These are phyloP conservation scores for Cecidostiba fungosa DNA, from an alignment of 2,888 invertebrate genomes.

Conservation along the genomic window DNA sequence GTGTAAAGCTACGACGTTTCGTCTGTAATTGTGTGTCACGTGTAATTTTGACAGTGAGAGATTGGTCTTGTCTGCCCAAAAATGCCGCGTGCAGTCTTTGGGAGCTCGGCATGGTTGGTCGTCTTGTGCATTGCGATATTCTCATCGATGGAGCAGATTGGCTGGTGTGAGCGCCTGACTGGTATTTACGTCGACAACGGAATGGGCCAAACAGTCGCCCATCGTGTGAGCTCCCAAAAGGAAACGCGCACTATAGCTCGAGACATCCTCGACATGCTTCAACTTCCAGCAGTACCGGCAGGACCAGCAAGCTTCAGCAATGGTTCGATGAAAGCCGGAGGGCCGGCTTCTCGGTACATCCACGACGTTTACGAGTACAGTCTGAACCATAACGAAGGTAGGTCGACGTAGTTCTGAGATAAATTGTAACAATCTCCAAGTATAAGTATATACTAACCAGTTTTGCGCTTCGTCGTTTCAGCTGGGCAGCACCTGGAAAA, in stretches of 20 bases:
- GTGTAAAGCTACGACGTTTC: no score
- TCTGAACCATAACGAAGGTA: constrained; percentile 3
- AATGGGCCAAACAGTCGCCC: constrained; percentile 6
- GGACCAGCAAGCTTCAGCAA: not conserved
- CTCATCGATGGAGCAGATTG: not conserved
- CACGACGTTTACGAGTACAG: constrained; percentile 26
- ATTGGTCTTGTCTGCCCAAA: not conserved
- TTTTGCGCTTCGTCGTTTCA: not conserved
- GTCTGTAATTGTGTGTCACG: not conserved
- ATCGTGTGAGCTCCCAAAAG: not conserved
- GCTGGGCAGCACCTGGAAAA: not conserved
- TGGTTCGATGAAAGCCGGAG: not conserved
- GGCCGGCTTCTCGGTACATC: constrained; percentile 12
- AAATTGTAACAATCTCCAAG: not conserved
- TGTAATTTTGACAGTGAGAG: not conserved
- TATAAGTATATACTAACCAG: not conserved
- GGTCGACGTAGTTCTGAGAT: not conserved
- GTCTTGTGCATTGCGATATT: not conserved
- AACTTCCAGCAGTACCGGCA: not conserved
- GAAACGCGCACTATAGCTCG: constrained; percentile 9
- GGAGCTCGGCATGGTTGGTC: not conserved
- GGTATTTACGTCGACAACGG: constrained; percentile 34
- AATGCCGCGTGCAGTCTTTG: not conserved
- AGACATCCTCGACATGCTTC: not conserved
- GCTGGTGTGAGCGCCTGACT: not conserved